These are phyloP conservation scores for Steromphala cineraria DNA, from an alignment of 2,888 invertebrate species.

Conservation along the genomic window DNA sequence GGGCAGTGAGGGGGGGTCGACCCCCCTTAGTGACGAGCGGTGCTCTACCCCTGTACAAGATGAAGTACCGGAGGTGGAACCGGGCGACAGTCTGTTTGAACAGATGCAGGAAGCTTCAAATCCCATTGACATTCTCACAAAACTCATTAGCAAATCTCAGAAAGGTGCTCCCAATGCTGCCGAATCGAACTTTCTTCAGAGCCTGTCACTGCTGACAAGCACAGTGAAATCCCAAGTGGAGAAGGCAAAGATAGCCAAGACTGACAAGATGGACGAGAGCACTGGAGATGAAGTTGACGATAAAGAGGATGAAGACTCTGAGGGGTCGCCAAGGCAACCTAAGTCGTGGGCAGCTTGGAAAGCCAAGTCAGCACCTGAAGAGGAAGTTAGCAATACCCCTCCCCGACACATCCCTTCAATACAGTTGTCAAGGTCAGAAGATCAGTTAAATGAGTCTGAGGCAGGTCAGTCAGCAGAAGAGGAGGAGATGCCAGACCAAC, in stretches of 20 bases:
- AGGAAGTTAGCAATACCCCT: constrained; percentile 31
- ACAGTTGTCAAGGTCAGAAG: constrained; percentile 15
- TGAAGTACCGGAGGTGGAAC: constrained; percentile 51
- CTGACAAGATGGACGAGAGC: constrained; percentile 17
- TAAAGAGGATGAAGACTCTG: constrained; percentile 21
- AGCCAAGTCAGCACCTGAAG: constrained; percentile 33
- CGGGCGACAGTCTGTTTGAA: not conserved
- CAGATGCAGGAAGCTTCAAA: constrained; percentile 34
- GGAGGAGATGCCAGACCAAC: not conserved
- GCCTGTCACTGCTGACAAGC: constrained; percentile 58
- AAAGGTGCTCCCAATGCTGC: constrained; percentile 46
- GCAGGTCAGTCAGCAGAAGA: not conserved
- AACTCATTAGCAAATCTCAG: constrained; percentile 62
- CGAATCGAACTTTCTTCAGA: constrained; percentile 59
- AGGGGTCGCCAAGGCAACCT: constrained; percentile 31
- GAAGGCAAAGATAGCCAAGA: constrained; percentile 36
- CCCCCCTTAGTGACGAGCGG: constrained; percentile 53
- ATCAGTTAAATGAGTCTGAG: not conserved
- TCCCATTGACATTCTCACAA: constrained; percentile 68
- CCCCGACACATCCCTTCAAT: constrained; percentile 23
- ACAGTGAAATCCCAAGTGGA: constrained; percentile 57
- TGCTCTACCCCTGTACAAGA: constrained; percentile 66
- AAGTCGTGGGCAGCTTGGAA: constrained; percentile 65
- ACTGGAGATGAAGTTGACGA: constrained; percentile 25
- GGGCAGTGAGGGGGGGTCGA: constrained; percentile 39